phyloP scores from a whole-genome alignment of 2,888 invertebrate species.

The Mesorhabditis belari region DNA sequence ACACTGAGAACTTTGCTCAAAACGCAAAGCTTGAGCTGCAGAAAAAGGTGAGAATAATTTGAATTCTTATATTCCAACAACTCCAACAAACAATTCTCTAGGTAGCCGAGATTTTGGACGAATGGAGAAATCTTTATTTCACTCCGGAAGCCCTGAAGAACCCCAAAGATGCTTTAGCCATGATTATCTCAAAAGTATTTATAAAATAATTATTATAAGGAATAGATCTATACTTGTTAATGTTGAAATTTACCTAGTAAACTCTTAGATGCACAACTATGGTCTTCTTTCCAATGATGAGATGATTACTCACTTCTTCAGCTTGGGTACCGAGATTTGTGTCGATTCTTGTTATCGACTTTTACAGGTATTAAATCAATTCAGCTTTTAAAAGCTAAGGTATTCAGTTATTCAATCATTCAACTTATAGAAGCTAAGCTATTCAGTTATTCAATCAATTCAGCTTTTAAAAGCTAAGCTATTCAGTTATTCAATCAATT shows the following conservation, averaged over 20 bases:
- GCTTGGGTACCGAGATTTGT: conserved; percentile 90
- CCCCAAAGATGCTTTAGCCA: conserved; percentile 72
- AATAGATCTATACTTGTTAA: no score
- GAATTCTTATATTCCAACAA: not conserved
- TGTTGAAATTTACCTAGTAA: not conserved
- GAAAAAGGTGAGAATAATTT: conserved; percentile 7
- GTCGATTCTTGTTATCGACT: conserved; percentile 82
- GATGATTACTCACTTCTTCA: conserved; percentile 89
- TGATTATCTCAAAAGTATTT: conserved; percentile 67
- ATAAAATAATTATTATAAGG: no score
- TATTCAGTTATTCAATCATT: no score
- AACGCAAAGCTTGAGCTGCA: not conserved
- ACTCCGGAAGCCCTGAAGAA: conserved; percentile 55
- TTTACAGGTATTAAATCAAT: no score
- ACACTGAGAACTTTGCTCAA: no score
- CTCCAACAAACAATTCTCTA: conserved; percentile 58
- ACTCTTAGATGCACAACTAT: conserved; percentile 77
- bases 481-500: no score
- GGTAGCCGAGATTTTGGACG: conserved; percentile 83
- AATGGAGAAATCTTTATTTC: conserved; percentile 88
- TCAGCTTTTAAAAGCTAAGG: no score
- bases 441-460: no score
- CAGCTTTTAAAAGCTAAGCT: no score
- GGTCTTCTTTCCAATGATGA: conserved; percentile 95
- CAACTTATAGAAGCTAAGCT: no score